Conservation (phyloP, 2,797 vertebrate species). For the Meriones psammophilus region DNA sequence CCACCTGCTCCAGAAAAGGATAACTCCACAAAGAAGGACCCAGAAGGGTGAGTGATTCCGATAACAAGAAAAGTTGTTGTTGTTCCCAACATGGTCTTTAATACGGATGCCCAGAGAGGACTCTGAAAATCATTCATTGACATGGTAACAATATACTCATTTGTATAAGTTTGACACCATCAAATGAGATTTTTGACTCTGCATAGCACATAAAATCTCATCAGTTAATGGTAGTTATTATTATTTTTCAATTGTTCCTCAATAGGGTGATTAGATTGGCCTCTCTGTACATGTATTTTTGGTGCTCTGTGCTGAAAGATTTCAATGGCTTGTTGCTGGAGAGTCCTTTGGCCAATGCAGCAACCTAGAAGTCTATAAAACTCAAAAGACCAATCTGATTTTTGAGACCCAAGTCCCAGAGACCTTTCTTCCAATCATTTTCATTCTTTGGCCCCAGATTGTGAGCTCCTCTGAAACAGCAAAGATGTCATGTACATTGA, state of each 20-base stretch:
- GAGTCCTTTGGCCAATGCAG: neutral
- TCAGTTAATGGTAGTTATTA: neutral
- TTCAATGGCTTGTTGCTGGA: neutral
- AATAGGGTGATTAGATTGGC: neutral
- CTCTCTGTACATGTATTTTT: neutral
- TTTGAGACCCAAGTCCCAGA: neutral
- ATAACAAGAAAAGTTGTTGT: neutral
- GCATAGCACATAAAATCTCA: neutral
- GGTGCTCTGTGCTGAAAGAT: neutral
- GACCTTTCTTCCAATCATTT: neutral
- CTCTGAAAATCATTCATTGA: neutral
- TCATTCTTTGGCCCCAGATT: neutral
- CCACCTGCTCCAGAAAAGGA: neutral
- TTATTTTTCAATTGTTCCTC: neutral
- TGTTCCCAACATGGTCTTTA: neutral
- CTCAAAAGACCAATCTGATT: slow-evolving; percentile 14
- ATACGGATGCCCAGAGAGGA: neutral
- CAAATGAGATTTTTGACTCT: neutral
- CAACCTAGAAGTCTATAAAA: neutral
- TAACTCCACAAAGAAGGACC: neutral
- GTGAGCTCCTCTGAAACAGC: slow-evolving; percentile 18
- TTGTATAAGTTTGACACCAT: neutral
- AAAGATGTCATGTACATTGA: neutral
- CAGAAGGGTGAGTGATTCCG: neutral
- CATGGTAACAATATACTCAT: neutral